Evolutionary conservation across 2,113 vertebrate genomes (phyloP).

Genomic region (Sterna hirundo): DNA sequence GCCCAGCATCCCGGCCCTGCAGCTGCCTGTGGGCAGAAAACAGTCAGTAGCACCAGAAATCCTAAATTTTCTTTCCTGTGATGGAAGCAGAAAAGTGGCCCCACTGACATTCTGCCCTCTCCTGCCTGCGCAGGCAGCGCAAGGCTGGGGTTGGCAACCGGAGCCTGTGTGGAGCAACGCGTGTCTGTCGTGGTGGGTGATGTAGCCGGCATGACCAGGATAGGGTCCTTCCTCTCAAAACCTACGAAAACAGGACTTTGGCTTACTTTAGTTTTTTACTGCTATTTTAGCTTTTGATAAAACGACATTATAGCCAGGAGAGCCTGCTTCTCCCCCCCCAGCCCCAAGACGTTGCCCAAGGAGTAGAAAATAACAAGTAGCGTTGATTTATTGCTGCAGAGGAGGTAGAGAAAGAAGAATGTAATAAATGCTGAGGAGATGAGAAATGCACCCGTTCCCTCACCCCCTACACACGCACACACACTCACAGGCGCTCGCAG

Average conservation of each 20-base stretch:
- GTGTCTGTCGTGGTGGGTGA: not conserved
- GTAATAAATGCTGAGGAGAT: constrained; percentile 59
- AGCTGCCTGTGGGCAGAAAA: not conserved
- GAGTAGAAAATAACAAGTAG: constrained; percentile 16
- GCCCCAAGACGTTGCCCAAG: not conserved
- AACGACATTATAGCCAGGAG: not conserved
- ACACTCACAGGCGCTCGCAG: not conserved
- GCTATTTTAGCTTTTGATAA: not conserved
- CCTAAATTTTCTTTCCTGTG: not conserved
- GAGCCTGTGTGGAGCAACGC: not conserved
- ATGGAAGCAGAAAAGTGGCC: not conserved
- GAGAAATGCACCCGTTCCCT: not conserved
- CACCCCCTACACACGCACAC: constrained; percentile 10
- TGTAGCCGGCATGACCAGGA: not conserved
- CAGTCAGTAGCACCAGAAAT: not conserved
- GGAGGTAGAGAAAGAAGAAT: constrained; percentile 45
- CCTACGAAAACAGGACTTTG: not conserved
- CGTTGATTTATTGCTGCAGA: constrained; percentile 44
- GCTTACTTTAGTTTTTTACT: not conserved
- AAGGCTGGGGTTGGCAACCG: not conserved
- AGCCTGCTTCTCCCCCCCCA: not conserved
- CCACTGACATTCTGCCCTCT: not conserved
- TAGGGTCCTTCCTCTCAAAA: not conserved
- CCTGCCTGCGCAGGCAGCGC: not conserved
- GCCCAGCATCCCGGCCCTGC: not conserved